These are phyloP conservation scores for Callipepla californica DNA, from an alignment of 2,113 vertebrate genomes.

Conservation along the genomic window DNA sequence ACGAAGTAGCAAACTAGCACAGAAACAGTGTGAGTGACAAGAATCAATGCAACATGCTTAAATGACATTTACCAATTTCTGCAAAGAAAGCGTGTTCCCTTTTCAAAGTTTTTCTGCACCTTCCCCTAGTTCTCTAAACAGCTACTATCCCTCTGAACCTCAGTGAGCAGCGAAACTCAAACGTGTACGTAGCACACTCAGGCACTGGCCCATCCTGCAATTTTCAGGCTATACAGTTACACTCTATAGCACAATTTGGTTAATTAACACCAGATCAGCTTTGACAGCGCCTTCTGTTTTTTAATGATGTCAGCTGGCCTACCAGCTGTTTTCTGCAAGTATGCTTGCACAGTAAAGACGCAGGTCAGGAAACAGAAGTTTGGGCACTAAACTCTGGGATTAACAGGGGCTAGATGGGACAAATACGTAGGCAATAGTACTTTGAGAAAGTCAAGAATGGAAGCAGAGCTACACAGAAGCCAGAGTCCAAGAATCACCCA, in stretches of 20 bases:
- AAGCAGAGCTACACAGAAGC: neutral
- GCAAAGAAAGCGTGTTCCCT: neutral
- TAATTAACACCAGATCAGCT: slow-evolving; percentile 13
- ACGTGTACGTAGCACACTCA: neutral
- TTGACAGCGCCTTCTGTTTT: neutral
- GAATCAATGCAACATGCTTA: neutral
- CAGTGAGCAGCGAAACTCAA: neutral
- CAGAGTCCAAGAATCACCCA: neutral
- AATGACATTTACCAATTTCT: neutral
- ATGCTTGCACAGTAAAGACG: neutral
- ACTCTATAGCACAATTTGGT: neutral
- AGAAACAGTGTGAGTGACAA: neutral
- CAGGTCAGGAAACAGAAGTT: neutral
- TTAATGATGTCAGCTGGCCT: neutral
- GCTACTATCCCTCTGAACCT: neutral
- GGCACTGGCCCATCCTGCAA: neutral
- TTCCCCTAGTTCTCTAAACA: neutral
- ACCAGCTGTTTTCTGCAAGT: slow-evolving; percentile 13
- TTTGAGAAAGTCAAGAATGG: neutral
- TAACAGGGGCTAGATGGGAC: neutral
- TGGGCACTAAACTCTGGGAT: slow-evolving; percentile 2
- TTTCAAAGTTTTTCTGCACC: neutral
- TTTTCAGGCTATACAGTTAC: neutral
- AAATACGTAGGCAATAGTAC: neutral
- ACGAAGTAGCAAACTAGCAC: neutral